A percentile compares a stretch with the other conserved stretches of the same genome.
Conservation (phyloP, 2,797 vertebrate genomes). For the Glyptemys insculpta region DNA sequence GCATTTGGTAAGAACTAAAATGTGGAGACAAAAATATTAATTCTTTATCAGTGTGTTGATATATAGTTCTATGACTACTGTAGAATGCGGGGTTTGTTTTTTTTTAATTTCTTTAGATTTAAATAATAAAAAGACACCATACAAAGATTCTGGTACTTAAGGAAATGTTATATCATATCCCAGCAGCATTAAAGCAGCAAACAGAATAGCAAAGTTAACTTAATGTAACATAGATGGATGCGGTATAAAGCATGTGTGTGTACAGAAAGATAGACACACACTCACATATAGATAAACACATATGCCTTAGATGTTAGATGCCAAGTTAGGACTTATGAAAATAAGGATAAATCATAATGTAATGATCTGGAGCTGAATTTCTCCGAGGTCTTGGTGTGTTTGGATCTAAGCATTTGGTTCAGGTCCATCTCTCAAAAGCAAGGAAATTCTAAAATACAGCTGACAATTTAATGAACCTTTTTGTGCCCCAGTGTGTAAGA, state of each 20-base stretch:
- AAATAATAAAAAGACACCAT: constrained; percentile 21
- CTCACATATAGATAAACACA: not conserved
- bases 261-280: not conserved
- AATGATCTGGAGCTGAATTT: not conserved
- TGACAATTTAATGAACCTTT: constrained; percentile 68
- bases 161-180: not conserved
- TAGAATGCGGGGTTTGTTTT: not conserved
- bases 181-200: constrained; percentile 14
- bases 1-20: not conserved
- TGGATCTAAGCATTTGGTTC: constrained; percentile 20
- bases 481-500: constrained; percentile 77
- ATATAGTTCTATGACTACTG: not conserved
- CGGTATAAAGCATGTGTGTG: not conserved
- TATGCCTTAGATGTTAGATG: not conserved
- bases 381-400: not conserved
- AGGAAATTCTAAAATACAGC: constrained; percentile 72
- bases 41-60: not conserved
- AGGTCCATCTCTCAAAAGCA: constrained; percentile 24
- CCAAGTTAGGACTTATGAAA: not conserved
- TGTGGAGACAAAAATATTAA: constrained; percentile 8
- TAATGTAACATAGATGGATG: not conserved
- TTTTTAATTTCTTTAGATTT: constrained; percentile 37
- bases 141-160: not conserved
- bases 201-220: not conserved
- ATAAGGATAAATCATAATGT: not conserved